These are phyloP conservation scores for Equus quagga DNA, from an alignment of 2,113 vertebrate genomes.

Conservation along the genomic window DNA sequence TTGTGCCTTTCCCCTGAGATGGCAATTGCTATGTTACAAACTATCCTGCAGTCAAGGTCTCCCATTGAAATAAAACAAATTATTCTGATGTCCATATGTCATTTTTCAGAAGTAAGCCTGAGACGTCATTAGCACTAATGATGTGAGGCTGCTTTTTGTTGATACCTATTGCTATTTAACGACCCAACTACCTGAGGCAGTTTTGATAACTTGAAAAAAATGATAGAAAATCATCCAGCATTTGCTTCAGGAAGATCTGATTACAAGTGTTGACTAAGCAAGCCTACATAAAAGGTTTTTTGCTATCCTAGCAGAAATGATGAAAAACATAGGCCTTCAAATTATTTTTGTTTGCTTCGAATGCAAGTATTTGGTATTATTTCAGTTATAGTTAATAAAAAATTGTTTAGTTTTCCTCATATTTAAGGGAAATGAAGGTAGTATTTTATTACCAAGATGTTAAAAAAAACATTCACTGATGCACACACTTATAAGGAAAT, in stretches of 20 bases:
- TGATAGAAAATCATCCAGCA: slow-evolving; percentile 1
- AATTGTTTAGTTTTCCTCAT: background rate
- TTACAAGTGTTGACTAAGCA: slow-evolving; percentile 67
- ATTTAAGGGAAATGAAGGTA: background rate
- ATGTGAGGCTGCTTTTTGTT: slow-evolving; percentile 60
- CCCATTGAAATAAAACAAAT: slow-evolving; percentile 51
- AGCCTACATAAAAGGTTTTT: background rate
- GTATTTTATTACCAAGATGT: background rate
- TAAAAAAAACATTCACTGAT: background rate
- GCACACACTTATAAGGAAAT: background rate
- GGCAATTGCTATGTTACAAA: background rate
- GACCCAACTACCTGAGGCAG: slow-evolving; percentile 47
- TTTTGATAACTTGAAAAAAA: slow-evolving; percentile 62
- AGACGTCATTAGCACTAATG: slow-evolving; percentile 68
- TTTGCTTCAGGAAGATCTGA: slow-evolving; percentile 48
- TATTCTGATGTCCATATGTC: slow-evolving; percentile 59
- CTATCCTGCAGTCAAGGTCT: background rate
- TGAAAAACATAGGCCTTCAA: background rate
- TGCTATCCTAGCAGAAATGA: slow-evolving; percentile 12
- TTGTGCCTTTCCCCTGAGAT: background rate
- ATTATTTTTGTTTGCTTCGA: slow-evolving; percentile 27
- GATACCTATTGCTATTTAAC: slow-evolving; percentile 69
- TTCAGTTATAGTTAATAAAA: background rate
- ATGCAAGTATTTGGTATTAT: slow-evolving; percentile 21
- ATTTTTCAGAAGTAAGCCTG: slow-evolving; percentile 46